phyloP scores from a whole-genome alignment of 2,113 vertebrate genomes.

The Oriolus oriolus region DNA sequence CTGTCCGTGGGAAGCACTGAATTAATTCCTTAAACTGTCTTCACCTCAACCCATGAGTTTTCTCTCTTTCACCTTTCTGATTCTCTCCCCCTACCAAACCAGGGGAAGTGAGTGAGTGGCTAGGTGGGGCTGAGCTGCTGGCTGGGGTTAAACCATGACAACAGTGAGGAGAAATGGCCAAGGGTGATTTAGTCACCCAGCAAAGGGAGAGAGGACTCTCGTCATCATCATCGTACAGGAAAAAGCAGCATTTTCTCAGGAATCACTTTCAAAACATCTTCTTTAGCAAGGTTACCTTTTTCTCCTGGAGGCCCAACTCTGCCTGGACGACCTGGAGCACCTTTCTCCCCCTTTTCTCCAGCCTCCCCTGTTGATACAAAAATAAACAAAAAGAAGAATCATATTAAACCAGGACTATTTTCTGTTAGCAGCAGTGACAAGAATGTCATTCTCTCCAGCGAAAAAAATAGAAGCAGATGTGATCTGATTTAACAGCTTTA shows the following conservation, averaged over 20 bases:
- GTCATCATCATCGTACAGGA: not conserved
- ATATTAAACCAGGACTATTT: not conserved
- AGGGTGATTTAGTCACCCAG: not conserved
- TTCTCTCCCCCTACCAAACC: not conserved
- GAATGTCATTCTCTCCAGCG: not conserved
- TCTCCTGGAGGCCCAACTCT: constrained; percentile 91
- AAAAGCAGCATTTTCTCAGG: not conserved
- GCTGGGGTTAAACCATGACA: not conserved
- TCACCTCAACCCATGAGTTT: not conserved
- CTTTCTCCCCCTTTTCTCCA: constrained; percentile 92
- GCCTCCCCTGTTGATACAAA: constrained; percentile 78
- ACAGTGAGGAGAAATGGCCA: not conserved
- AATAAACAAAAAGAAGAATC: not conserved
- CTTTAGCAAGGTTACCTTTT: constrained; percentile 73
- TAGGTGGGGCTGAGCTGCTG: fast-evolving
- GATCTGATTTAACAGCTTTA: not conserved
- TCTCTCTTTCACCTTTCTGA: not conserved
- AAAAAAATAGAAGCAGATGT: not conserved
- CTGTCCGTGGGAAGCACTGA: not conserved
- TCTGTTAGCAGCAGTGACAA: not conserved
- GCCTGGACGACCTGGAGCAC: constrained; percentile 87
- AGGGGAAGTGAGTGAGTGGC: not conserved
- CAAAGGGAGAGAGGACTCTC: not conserved
- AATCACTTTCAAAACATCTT: not conserved
- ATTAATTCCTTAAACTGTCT: not conserved